Conservation (phyloP, 2,113 vertebrate species). For the Takifugu bimaculatus region DNA sequence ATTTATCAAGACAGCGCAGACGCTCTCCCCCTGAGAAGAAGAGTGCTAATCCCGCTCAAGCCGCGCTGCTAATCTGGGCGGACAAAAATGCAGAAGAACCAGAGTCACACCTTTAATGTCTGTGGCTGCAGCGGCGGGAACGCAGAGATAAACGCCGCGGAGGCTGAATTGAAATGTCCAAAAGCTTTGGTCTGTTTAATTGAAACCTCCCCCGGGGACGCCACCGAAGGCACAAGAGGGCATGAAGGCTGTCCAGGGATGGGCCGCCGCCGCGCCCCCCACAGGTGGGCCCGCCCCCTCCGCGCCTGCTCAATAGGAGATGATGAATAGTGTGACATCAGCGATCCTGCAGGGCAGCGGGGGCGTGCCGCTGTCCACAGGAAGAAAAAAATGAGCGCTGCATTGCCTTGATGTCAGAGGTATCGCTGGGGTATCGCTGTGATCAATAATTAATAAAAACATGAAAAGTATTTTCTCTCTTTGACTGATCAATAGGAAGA, state of each 20-base stretch:
- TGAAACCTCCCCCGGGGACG: slow-evolving; percentile 68
- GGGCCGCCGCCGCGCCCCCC: slow-evolving; percentile 26
- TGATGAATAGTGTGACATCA: slow-evolving; percentile 70
- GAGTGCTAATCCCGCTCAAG: slow-evolving; percentile 32
- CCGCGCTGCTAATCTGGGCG: slow-evolving; percentile 44
- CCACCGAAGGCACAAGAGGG: slow-evolving; percentile 34
- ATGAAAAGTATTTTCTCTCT: slow-evolving; percentile 65
- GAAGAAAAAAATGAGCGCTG: slow-evolving; percentile 19
- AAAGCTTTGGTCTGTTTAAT: slow-evolving; percentile 67
- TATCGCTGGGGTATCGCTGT: slow-evolving; percentile 35
- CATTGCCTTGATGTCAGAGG: slow-evolving; percentile 49
- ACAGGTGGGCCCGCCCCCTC: slow-evolving; percentile 63
- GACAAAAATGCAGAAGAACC: slow-evolving; percentile 49
- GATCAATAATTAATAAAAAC: slow-evolving; percentile 77
- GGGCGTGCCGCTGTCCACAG: slow-evolving; percentile 33
- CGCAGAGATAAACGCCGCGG: slow-evolving; percentile 64
- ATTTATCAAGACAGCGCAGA: slow-evolving; percentile 1
- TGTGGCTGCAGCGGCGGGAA: slow-evolving; percentile 53
- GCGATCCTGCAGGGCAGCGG: slow-evolving; percentile 47
- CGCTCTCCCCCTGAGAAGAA: slow-evolving; percentile 8
- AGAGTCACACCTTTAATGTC: slow-evolving; percentile 46
- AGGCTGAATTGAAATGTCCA: slow-evolving; percentile 70
- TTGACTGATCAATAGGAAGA: slow-evolving; percentile 56
- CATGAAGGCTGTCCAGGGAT: slow-evolving; percentile 41
- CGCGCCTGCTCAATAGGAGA: slow-evolving; percentile 57